phyloP scores from a whole-genome alignment of 2,797 vertebrate genomes.

The Eutrigla gurnardus region DNA sequence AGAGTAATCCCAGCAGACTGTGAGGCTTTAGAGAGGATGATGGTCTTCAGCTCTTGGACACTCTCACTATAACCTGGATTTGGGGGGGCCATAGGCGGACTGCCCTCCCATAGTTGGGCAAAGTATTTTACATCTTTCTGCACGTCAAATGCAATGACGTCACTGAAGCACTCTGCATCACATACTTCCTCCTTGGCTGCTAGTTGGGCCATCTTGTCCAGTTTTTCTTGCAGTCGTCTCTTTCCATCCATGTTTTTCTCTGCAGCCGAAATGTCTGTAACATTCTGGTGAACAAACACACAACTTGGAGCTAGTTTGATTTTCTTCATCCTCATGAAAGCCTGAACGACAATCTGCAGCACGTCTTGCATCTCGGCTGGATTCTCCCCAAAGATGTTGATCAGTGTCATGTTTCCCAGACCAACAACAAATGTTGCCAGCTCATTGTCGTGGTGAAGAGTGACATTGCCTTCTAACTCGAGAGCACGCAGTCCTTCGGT shows the following conservation, averaged over 20 bases:
- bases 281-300: conserved; percentile 75
- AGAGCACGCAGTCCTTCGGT: conserved; percentile 83
- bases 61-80: conserved; percentile 83
- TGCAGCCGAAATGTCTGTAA: conserved; percentile 73
- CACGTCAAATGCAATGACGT: conserved; percentile 81
- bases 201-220: conserved; percentile 80
- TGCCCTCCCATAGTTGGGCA: conserved; percentile 83
- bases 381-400: conserved; percentile 87
- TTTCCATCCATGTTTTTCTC: conserved; percentile 81
- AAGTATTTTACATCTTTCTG: conserved; percentile 83
- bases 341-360: conserved; percentile 84
- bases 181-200: conserved; percentile 80
- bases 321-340: conserved; percentile 85
- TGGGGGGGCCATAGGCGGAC: conserved; percentile 84
- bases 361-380: conserved; percentile 85
- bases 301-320: conserved; percentile 78
- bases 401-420: conserved; percentile 83
- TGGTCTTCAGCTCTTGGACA: conserved; percentile 77
- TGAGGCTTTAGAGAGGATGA: conserved; percentile 68
- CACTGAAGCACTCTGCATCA: conserved; percentile 71
- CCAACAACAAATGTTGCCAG: conserved; percentile 87
- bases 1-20: conserved; percentile 60
- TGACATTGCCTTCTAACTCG: conserved; percentile 67
- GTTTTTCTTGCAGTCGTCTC: conserved; percentile 73
- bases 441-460: conserved; percentile 80